These are phyloP conservation scores for Laspeyria flexula DNA, from an alignment of 2,888 invertebrate species.

Conservation along the genomic window DNA sequence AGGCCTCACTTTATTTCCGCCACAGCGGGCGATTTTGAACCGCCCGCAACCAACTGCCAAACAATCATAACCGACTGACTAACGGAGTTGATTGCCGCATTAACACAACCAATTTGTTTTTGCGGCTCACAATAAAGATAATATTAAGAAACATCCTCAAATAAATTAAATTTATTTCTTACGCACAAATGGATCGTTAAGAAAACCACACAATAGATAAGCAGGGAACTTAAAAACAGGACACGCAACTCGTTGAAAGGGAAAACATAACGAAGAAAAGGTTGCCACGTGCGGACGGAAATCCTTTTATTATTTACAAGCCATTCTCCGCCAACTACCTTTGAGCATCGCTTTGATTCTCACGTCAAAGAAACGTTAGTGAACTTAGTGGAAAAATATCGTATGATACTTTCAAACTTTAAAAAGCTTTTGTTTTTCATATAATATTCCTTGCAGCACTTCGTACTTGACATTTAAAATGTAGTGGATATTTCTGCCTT, in stretches of 20 bases:
- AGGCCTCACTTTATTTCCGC: too few species aligned
- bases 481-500: too few species aligned
- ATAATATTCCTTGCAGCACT: conserved; percentile 9
- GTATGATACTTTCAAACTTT: conserved; percentile 14
- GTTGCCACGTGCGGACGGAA: conserved; percentile 47
- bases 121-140: conserved; percentile 17
- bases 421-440: conserved; percentile 14
- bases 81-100: background rate
- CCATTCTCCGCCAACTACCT: conserved; percentile 63
- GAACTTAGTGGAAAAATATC: conserved; percentile 33
- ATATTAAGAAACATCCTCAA: background rate
- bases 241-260: conserved; percentile 48
- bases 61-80: too few species aligned
- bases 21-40: too few species aligned
- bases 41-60: too few species aligned
- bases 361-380: conserved; percentile 47
- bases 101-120: background rate
- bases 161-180: conserved; percentile 10
- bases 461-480: background rate
- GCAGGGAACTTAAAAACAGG: conserved; percentile 38
- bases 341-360: conserved; percentile 58
- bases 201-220: conserved; percentile 22
- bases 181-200: conserved; percentile 14
- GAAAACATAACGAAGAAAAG: conserved; percentile 52
- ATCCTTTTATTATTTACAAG: conserved; percentile 67